Percentiles rank a stretch among this genome's conserved stretches.
These are phyloP conservation scores for Gopherus evgoodei DNA, from an alignment of 2,113 vertebrate genomes.

Conservation along the genomic window DNA sequence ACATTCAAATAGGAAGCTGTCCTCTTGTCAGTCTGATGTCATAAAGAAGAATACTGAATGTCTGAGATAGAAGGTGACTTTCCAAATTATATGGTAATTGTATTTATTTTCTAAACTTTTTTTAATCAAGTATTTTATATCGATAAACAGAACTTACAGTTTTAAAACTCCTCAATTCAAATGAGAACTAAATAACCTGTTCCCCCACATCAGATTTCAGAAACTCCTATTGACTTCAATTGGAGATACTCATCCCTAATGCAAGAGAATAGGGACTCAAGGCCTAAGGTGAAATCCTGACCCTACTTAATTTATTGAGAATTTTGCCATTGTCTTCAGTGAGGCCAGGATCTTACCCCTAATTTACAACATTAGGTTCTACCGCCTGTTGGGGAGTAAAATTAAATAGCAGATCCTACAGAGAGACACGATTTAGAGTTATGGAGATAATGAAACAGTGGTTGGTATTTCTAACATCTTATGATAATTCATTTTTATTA, in stretches of 20 bases:
- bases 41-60: not conserved
- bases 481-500: not conserved
- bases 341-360: not conserved
- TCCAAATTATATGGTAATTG: not conserved
- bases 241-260: not conserved
- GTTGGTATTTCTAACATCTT: not conserved
- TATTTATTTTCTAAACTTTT: slow-evolving; percentile 36
- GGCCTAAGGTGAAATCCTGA: not conserved
- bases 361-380: not conserved
- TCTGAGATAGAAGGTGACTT: slow-evolving; percentile 22
- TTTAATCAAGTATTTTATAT: not conserved
- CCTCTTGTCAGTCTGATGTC: not conserved
- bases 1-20: slow-evolving; percentile 33
- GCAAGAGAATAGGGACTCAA: not conserved
- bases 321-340: not conserved
- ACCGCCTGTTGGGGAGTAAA: not conserved
- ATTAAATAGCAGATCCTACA: not conserved
- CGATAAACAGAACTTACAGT: not conserved
- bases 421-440: not conserved
- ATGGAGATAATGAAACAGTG: not conserved
- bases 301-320: not conserved
- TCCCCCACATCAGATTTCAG: not conserved
- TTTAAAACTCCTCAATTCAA: not conserved
- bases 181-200: slow-evolving; percentile 9
- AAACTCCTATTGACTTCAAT: slow-evolving; percentile 34